Evolutionary conservation across 2,797 vertebrate species (phyloP), one percentile per base, ranked within the genome.

Genomic region (Melanotaenia boesemani): DNA sequence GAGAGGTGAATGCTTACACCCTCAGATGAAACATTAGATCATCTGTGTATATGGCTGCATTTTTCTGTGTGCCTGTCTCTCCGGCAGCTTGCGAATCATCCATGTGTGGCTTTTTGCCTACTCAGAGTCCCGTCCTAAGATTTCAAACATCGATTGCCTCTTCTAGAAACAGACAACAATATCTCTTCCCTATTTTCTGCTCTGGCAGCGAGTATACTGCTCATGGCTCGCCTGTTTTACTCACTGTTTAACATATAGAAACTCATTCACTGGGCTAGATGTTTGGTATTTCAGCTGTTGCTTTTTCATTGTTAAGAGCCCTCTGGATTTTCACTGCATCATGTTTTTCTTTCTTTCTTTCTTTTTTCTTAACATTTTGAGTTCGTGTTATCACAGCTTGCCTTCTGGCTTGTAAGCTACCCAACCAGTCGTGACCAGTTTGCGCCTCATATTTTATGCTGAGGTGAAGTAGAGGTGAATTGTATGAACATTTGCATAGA

Each of bases 11-110:
- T 44, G 67, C 83, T 77, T 67, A 81, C 85, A 84, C 84, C 88
- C 88, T 92, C 91, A 77, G 63, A 89, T 88, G 80, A 88, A 88
- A 57, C 86, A 54, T 56, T 72, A 84, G 83, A 65, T 76, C 69
- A 67, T 76, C 66, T 79, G 37, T 73, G 63, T 36, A 55, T 59
- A 63, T 28, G 55, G 56, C 22, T 72, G 41, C 64, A 59, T 83
- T 74, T 74, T 8, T 57, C 48, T 37, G 71, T 67, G 76, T 2
- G 39, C 41, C 41, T 15, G 26, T 77, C 69, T 85, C 68, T 77
- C 30, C 57, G 78, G 68, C 36, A 63, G 84, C 76, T 74, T 59
- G 71, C 9, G 1, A 74, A 26, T 55, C 10, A 12, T 57, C 55
- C 54, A 41, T 60, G 73, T 30, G 56, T 20, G 50, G 34, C 48